Conservation (phyloP, 1,140 invertebrate species). For the Xylocopa sonorina region DNA sequence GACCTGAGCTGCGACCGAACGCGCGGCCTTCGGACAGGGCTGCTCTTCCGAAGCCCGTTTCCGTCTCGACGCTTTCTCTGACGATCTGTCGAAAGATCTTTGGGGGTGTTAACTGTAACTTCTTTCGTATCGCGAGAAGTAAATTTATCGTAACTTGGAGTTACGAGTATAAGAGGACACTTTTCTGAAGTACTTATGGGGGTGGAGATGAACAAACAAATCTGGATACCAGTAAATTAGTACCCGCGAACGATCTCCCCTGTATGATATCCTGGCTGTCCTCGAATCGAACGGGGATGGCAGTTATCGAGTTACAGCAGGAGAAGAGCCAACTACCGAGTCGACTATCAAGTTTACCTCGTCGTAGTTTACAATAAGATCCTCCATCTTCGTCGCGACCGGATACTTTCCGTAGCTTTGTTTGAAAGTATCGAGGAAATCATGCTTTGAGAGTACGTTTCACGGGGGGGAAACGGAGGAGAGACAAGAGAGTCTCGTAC, state of each 20-base stretch:
- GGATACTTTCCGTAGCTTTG: not conserved
- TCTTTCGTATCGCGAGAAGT: no score
- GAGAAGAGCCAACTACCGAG: not conserved
- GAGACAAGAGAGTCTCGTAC: not conserved
- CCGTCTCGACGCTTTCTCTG: no score
- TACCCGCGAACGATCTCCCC: not conserved
- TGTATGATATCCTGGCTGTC: conserved; percentile 9
- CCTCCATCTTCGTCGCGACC: not conserved
- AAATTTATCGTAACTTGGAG: no score
- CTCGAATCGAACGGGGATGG: not conserved
- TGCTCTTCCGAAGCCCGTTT: no score
- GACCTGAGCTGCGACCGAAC: not conserved
- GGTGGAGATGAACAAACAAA: not conserved
- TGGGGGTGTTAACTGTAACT: no score
- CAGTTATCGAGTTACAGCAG: conserved; percentile 9
- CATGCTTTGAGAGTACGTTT: not conserved
- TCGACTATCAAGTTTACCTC: conserved; percentile 15
- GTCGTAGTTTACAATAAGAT: not conserved
- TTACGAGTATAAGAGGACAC: no score
- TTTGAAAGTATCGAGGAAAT: conserved; percentile 16
- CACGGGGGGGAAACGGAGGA: not conserved
- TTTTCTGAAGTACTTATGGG: no score
- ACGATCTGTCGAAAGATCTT: no score
- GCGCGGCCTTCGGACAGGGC: not conserved
- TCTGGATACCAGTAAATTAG: no score